Percentiles rank a stretch among this genome's conserved stretches.
Evolutionary conservation across 2,113 vertebrate genomes (phyloP).

Genomic region (Picathartes gymnocephalus): DNA sequence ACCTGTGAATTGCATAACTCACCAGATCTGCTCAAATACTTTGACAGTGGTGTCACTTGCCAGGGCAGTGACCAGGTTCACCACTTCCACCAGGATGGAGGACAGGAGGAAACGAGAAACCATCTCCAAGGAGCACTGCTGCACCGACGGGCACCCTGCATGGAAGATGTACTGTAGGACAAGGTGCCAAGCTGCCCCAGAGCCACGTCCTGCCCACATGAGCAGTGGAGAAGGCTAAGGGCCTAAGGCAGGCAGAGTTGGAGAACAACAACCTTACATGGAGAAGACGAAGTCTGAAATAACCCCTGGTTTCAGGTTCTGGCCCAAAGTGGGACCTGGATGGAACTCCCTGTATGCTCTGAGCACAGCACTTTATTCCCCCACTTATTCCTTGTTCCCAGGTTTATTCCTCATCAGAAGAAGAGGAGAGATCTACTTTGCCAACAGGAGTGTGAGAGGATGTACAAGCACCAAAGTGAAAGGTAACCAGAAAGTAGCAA

Average conservation of each 20-base stretch:
- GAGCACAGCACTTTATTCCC: neutral
- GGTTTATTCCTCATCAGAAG: neutral
- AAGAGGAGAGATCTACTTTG: neutral
- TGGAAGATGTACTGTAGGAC: neutral
- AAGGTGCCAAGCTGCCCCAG: neutral
- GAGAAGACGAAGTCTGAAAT: neutral
- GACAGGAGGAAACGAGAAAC: conserved; percentile 90
- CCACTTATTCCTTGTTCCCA: neutral
- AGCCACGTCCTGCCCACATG: neutral
- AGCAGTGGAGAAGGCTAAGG: neutral
- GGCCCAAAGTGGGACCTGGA: neutral
- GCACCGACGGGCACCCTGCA: conserved; percentile 89
- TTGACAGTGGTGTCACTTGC: conserved; percentile 89
- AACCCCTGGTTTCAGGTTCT: neutral
- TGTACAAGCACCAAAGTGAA: neutral
- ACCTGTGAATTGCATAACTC: neutral
- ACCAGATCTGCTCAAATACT: conserved; percentile 88
- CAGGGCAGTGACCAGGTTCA: conserved; percentile 83
- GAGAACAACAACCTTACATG: neutral
- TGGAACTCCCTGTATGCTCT: neutral
- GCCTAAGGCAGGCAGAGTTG: neutral
- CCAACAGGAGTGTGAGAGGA: neutral
- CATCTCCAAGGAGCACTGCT: conserved; percentile 84
- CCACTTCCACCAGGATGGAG: conserved; percentile 87
- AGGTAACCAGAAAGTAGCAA: neutral